phyloP scores from a whole-genome alignment of 2,113 vertebrate genomes.

The Helogale parvula region DNA sequence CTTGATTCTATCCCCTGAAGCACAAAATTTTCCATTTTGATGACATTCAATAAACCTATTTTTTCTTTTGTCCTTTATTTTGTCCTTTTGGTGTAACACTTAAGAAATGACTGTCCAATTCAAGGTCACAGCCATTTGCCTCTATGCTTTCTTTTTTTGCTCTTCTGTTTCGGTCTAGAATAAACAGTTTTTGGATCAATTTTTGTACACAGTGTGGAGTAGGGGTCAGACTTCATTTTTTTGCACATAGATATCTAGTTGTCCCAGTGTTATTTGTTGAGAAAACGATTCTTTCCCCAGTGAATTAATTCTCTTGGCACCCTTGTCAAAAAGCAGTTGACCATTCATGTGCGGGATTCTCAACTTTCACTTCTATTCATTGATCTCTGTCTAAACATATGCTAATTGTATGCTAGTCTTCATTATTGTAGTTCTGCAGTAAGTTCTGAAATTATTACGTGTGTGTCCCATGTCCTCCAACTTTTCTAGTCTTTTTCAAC shows the following conservation, averaged over 20 bases:
- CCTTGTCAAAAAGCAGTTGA: conserved; percentile 2
- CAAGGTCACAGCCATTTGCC: not conserved
- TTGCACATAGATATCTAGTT: not conserved
- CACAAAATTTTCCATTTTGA: not conserved
- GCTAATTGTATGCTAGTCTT: conserved; percentile 39
- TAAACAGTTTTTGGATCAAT: not conserved
- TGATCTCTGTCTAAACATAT: not conserved
- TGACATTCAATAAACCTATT: not conserved
- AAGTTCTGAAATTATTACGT: conserved; percentile 50
- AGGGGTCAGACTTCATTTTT: not conserved
- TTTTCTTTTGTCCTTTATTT: not conserved
- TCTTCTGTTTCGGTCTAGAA: not conserved
- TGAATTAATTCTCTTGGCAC: conserved; percentile 46
- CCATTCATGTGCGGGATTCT: not conserved
- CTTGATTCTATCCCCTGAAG: not conserved
- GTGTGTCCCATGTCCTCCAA: not conserved
- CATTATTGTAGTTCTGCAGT: not conserved
- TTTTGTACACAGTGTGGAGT: not conserved
- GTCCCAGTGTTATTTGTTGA: not conserved
- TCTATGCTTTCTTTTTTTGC: not conserved
- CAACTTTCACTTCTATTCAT: not conserved
- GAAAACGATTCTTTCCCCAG: not conserved
- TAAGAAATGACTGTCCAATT: not conserved
- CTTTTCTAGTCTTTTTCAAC: conserved; percentile 21
- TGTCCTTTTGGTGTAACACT: not conserved